Percentiles rank a stretch among this genome's conserved stretches.
These are phyloP conservation scores for Aporrectodea caliginosa DNA, from an alignment of 1,140 invertebrate genomes.

Conservation along the genomic window DNA sequence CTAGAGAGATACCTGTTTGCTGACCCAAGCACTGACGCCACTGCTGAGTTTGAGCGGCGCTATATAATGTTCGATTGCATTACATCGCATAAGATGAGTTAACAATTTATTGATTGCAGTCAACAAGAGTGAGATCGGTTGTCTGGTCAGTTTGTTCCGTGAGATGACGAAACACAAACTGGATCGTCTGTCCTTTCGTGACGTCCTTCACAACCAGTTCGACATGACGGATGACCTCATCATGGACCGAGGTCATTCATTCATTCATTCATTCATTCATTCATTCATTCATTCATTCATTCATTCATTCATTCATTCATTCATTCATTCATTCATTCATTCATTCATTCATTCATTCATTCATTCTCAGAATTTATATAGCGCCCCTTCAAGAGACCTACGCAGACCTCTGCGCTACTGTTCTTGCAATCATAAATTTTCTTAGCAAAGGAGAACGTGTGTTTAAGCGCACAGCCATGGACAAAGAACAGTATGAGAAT, in stretches of 20 bases:
- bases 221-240: not conserved
- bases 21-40: too few relatives aligned
- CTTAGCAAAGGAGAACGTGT: too few relatives aligned
- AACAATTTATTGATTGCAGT: not conserved
- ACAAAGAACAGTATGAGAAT: too few relatives aligned
- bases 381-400: too few relatives aligned
- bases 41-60: too few relatives aligned
- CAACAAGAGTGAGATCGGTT: not conserved
- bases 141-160: not conserved
- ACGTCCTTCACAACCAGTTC: not conserved
- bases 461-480: too few relatives aligned
- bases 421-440: too few relatives aligned
- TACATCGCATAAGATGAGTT: too few relatives aligned
- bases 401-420: too few relatives aligned
- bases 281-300: slow-evolving; percentile 16
- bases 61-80: too few relatives aligned
- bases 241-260: not conserved
- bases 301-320: slow-evolving; percentile 24
- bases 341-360: slow-evolving; percentile 26
- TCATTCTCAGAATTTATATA: too few relatives aligned
- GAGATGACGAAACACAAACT: not conserved
- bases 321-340: slow-evolving; percentile 22
- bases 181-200: not conserved
- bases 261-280: slow-evolving; percentile 19
- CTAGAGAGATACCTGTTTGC: too few relatives aligned